phyloP scores from a whole-genome alignment of 2,888 invertebrate species.

The Latrodectus elegans region DNA sequence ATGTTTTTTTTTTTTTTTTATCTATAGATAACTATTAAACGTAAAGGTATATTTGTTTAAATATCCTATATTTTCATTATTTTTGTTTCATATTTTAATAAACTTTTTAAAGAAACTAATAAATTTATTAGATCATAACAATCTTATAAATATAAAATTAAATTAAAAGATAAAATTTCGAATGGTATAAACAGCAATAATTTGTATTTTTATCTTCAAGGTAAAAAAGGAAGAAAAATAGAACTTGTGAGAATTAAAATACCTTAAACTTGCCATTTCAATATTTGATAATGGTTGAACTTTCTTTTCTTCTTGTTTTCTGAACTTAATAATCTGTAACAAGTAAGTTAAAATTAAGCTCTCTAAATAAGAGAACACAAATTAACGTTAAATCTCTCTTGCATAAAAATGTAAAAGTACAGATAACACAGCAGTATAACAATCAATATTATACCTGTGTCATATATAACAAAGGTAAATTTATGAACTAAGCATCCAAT shows the following conservation, averaged over 20 bases:
- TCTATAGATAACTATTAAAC: no score
- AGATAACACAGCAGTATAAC: background rate
- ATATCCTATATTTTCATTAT: no score
- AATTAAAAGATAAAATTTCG: no score
- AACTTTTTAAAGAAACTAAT: background rate
- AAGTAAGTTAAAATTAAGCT: background rate
- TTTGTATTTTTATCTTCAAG: no score
- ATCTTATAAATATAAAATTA: no score
- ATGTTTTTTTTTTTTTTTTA: no score
- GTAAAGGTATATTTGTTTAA: no score
- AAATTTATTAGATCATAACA: background rate
- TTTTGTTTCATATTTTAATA: background rate
- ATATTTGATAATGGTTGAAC: slow-evolving; percentile 43
- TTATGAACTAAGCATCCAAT: no score
- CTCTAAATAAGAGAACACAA: background rate
- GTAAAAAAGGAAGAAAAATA: no score
- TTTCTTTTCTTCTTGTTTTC: slow-evolving; percentile 34
- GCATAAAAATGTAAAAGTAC: background rate
- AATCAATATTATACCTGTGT: background rate
- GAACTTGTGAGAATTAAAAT: background rate
- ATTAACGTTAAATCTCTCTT: background rate
- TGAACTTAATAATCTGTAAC: slow-evolving; percentile 53
- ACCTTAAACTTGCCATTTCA: slow-evolving; percentile 55
- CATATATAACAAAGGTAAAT: no score
- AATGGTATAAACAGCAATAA: no score